Base-by-base conservation (phyloP, 2,888 invertebrate species). In the Pinctada fucata region DNA sequence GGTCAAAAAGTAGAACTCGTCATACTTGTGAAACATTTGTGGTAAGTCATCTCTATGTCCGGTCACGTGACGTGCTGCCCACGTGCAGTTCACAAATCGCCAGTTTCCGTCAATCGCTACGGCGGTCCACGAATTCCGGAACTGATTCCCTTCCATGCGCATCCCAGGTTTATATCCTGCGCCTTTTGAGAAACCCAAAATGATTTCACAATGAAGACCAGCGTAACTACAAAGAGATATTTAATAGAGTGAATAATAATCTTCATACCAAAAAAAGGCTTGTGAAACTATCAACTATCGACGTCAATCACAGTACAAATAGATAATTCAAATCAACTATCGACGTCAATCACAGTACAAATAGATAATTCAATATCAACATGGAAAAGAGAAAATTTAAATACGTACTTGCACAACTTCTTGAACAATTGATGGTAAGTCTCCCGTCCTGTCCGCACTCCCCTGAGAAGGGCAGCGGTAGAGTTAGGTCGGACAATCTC, bases 371-470 rank as follows among this genome's bases (percentile, higher is more conserved):
- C 31, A 31, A 31, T 31, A 31, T 31, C 0, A 31, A 31, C 31
- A 31, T 31, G 0, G 31, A 31, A 31, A 31, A 31, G 31, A 31
- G 31, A 31, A 31, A 31, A 1, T 31, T 31, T 31, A 31, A 31
- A 31, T 31, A 31, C 31, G 31, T 88, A 97, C 97, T 97, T 97
- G 97, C 99, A 99, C 75, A 99, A 94, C 91, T 98, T 95, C 93
- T 99, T 99, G 94, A 99, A 99, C 52, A 99, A 95, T 66, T 99
- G 99, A 92, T 99, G 99, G 94, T 99, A 99, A 93, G 98, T 98
- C 93, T 99, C 99, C 0, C 99, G 99, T 68, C 99, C 99, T 92
- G 97, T 97, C 92, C 99, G 99, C 91, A 99, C 99, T 75, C 99
- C 99, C 82, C 99, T 93, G 63, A 96, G 87, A 58, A 96, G 92